phyloP scores from a whole-genome alignment of 2,113 vertebrate species.

The Syrrhaptes paradoxus region DNA sequence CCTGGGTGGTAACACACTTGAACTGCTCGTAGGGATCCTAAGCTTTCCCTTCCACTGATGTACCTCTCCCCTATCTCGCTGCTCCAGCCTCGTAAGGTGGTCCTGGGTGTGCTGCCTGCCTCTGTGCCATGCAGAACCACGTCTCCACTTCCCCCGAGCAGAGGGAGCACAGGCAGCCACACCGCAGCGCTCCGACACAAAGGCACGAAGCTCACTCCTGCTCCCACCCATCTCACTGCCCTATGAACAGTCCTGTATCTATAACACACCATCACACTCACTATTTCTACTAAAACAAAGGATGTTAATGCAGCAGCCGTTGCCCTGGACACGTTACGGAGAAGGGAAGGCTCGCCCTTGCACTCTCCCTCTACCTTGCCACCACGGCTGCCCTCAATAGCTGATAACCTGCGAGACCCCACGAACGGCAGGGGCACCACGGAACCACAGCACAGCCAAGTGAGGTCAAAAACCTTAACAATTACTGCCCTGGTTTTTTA shows the following conservation, averaged over 20 bases:
- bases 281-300: neutral
- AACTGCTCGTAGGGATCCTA: neutral
- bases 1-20: neutral
- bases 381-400: neutral
- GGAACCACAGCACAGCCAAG: neutral
- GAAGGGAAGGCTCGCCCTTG: neutral
- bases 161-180: neutral
- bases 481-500: neutral
- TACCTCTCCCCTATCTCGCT: fast-evolving
- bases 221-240: neutral
- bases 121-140: neutral
- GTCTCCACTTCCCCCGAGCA: fast-evolving
- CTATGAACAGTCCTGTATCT: neutral
- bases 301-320: neutral
- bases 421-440: neutral
- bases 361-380: neutral
- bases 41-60: neutral
- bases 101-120: neutral
- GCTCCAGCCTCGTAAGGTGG: neutral
- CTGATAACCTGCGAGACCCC: fast-evolving
- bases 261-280: neutral
- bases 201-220: neutral
- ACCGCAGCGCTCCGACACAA: neutral
- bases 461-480: neutral
- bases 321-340: neutral